These are phyloP conservation scores for Dissostichus mawsoni DNA, from an alignment of 2,113 vertebrate genomes.

Conservation along the genomic window DNA sequence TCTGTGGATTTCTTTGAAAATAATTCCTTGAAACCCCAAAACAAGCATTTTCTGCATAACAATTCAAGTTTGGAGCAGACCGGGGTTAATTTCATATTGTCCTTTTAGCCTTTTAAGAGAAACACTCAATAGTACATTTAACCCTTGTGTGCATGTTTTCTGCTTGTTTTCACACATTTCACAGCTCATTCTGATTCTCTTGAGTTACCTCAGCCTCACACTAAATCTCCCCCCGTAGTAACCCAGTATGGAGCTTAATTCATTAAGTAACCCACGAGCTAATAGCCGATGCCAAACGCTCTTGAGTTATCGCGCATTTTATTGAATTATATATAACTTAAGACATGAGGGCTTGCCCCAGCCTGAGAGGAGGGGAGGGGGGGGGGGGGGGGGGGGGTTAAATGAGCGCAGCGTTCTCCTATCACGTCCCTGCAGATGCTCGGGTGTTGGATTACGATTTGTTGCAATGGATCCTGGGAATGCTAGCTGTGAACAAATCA, in stretches of 20 bases:
- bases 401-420: constrained; percentile 69
- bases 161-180: constrained; percentile 11
- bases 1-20: too few species aligned
- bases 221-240: constrained; percentile 49
- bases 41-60: too few species aligned
- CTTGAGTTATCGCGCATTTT: constrained; percentile 66
- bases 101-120: too few species aligned
- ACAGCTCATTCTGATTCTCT: constrained; percentile 32
- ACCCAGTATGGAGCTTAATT: constrained; percentile 56
- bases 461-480: constrained; percentile 78
- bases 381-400: constrained; percentile 51
- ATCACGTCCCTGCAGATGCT: constrained; percentile 83
- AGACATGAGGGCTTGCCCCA: constrained; percentile 39
- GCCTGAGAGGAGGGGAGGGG: constrained; percentile 4
- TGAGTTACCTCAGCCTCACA: constrained; percentile 29
- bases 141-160: not conserved
- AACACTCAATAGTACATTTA: too few species aligned
- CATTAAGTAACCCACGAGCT: constrained; percentile 48
- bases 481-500: constrained; percentile 81
- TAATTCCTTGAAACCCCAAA: too few species aligned
- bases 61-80: too few species aligned
- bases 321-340: constrained; percentile 62
- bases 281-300: constrained; percentile 39
- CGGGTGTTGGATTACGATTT: constrained; percentile 76
- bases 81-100: too few species aligned